phyloP scores from a whole-genome alignment of 2,113 vertebrate species.

The Albula goreensis region DNA sequence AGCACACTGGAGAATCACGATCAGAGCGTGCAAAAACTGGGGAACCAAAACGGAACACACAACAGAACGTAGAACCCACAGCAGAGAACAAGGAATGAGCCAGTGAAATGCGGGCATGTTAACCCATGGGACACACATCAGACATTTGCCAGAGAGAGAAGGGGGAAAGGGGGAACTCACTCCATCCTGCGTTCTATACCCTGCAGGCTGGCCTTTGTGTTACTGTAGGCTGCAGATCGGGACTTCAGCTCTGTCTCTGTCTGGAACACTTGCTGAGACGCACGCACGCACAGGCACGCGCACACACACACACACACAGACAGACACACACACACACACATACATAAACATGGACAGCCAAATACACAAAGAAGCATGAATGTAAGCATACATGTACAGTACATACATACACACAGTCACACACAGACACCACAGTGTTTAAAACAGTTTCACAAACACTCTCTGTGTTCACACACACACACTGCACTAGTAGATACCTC shows the following conservation, averaged over 20 bases:
- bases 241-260: constrained; percentile 85
- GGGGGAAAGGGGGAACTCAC: constrained; percentile 68
- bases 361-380: background rate
- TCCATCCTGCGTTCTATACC: constrained; percentile 72
- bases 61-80: background rate
- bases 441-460: too few species aligned
- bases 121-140: background rate
- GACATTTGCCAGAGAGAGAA: background rate
- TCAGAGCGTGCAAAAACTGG: background rate
- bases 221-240: constrained; percentile 72
- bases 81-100: background rate
- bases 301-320: constrained; percentile 12
- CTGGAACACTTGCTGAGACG: constrained; percentile 83
- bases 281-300: constrained; percentile 6
- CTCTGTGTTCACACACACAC: background rate
- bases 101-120: background rate
- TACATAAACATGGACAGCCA: background rate
- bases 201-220: constrained; percentile 78
- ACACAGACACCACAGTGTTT: too few species aligned
- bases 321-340: constrained; percentile 26
- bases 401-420: too few species aligned
- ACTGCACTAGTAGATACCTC: background rate
- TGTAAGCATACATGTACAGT: background rate
- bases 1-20: background rate
- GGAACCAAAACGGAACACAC: background rate